Conservation (phyloP, 2,113 vertebrate genomes). For the Charadrius vociferus region DNA sequence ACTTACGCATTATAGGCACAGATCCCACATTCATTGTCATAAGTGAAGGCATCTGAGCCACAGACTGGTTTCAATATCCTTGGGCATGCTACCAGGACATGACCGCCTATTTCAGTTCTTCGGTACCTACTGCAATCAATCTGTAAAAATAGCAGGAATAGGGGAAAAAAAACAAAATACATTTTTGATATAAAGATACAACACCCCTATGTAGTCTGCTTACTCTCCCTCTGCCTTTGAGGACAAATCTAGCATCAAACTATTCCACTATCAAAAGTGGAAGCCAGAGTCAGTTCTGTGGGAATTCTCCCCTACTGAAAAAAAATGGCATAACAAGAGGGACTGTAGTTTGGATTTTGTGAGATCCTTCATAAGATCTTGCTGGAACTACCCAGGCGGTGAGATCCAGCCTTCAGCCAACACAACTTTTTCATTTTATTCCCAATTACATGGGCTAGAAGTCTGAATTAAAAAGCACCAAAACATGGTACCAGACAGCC, state of each 20-base stretch:
- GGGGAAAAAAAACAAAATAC: not conserved
- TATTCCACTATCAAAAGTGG: not conserved
- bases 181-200: not conserved
- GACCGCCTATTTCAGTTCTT: not conserved
- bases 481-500: not conserved
- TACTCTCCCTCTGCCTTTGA: not conserved
- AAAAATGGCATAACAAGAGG: not conserved
- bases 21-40: slow-evolving; percentile 19
- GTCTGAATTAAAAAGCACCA: not conserved
- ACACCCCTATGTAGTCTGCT: not conserved
- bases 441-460: not conserved
- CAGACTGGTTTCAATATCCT: slow-evolving; percentile 38
- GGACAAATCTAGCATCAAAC: not conserved
- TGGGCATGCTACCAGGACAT: not conserved
- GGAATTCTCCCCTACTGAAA: not conserved
- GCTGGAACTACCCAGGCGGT: not conserved
- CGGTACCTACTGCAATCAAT: not conserved
- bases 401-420: not conserved
- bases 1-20: slow-evolving; percentile 53
- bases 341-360: not conserved
- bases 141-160: not conserved
- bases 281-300: not conserved
- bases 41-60: slow-evolving; percentile 50
- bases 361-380: not conserved
- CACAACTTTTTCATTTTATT: not conserved